Conservation (phyloP, 2,113 vertebrate genomes). For the Vombatus ursinus region DNA sequence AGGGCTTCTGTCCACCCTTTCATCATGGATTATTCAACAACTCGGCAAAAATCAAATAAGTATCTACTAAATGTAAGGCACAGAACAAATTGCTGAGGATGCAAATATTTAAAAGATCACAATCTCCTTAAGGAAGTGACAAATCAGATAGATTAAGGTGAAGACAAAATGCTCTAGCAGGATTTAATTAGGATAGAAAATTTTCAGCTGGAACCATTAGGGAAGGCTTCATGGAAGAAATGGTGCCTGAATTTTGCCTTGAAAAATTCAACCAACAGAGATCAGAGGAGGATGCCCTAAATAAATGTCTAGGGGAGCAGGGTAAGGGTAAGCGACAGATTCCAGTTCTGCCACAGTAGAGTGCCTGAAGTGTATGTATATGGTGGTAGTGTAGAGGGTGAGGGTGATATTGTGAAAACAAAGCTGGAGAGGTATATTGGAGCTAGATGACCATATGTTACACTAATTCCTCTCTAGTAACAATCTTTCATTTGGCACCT, state of each 20-base stretch:
- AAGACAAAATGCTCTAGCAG: not conserved
- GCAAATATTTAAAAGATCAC: not conserved
- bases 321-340: not conserved
- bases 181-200: not conserved
- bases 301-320: not conserved
- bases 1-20: not conserved
- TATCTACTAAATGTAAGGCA: not conserved
- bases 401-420: not conserved
- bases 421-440: not conserved
- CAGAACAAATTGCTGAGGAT: not conserved
- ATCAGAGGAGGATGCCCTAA: not conserved
- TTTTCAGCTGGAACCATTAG: not conserved
- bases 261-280: not conserved
- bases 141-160: not conserved
- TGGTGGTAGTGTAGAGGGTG: not conserved
- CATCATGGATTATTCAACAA: not conserved
- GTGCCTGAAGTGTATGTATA: not conserved
- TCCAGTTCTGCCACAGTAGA: not conserved
- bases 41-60: not conserved
- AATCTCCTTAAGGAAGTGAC: not conserved
- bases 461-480: not conserved
- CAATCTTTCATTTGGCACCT: not conserved
- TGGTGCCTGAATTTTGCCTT: not conserved
- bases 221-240: not conserved
- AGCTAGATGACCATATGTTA: not conserved